These are phyloP conservation scores for Craseonycteris thonglongyai DNA, from an alignment of 2,113 vertebrate genomes.

Conservation along the genomic window DNA sequence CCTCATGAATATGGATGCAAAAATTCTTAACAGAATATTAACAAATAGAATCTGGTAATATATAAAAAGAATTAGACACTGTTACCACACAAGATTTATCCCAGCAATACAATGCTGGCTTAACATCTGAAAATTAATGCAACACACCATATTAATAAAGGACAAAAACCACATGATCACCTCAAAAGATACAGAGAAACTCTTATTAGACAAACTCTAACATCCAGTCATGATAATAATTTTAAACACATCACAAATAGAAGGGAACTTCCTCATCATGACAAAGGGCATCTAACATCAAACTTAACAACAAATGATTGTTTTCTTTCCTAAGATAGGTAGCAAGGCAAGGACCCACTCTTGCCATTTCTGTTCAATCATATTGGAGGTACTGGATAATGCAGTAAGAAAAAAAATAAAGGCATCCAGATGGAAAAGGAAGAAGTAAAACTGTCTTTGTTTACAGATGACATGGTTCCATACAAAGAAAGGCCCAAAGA, in stretches of 20 bases:
- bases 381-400: neutral
- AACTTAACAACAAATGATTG: neutral
- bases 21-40: neutral
- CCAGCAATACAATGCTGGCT: neutral
- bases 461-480: neutral
- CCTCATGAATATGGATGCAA: neutral
- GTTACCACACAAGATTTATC: neutral
- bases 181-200: neutral
- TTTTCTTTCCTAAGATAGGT: neutral
- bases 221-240: neutral
- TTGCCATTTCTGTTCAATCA: neutral
- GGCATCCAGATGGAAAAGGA: neutral
- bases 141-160: neutral
- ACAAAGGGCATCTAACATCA: neutral
- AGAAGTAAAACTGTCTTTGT: neutral
- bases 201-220: neutral
- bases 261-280: neutral
- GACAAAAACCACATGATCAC: neutral
- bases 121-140: neutral
- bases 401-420: neutral
- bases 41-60: neutral
- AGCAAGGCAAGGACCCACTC: neutral
- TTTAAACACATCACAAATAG: neutral
- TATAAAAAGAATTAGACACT: neutral
- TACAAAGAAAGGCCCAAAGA: neutral